A percentile compares a stretch with the other conserved stretches of the same genome.
Conservation (phyloP, 2,113 vertebrate species). For the Mustelus asterias region DNA sequence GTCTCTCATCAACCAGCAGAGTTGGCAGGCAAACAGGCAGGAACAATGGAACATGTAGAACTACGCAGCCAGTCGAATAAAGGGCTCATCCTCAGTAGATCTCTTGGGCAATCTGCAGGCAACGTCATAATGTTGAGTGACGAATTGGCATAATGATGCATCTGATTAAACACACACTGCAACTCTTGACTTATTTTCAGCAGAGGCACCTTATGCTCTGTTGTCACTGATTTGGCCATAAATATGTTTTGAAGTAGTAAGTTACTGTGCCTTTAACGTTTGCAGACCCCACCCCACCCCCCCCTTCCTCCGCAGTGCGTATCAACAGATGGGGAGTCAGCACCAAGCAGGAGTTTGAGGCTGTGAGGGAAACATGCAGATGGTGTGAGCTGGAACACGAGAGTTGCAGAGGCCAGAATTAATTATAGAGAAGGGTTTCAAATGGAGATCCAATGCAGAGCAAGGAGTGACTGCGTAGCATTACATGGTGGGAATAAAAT, state of each 20-base stretch:
- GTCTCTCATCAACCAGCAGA: background rate
- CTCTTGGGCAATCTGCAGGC: background rate
- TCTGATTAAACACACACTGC: background rate
- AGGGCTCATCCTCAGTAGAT: background rate
- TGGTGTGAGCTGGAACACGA: background rate
- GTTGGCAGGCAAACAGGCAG: background rate
- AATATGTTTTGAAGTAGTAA: background rate
- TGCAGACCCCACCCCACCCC: too few relatives aligned
- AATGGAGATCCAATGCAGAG: background rate
- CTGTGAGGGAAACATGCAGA: background rate
- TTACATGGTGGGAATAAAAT: background rate
- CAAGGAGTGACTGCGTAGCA: background rate
- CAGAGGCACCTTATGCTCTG: background rate
- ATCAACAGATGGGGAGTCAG: too few relatives aligned
- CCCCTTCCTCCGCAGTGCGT: too few relatives aligned
- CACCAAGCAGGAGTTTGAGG: background rate
- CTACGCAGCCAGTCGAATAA: background rate
- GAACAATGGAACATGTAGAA: background rate
- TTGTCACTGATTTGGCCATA: background rate
- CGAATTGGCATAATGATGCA: background rate
- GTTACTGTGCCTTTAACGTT: too few relatives aligned
- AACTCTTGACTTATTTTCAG: background rate
- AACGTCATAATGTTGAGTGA: background rate
- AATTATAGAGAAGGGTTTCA: background rate
- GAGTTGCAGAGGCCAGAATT: background rate